Percentiles rank a stretch among this genome's conserved stretches.
phyloP scores from a whole-genome alignment of 2,797 vertebrate species.

The Chiloscyllium punctatum region DNA sequence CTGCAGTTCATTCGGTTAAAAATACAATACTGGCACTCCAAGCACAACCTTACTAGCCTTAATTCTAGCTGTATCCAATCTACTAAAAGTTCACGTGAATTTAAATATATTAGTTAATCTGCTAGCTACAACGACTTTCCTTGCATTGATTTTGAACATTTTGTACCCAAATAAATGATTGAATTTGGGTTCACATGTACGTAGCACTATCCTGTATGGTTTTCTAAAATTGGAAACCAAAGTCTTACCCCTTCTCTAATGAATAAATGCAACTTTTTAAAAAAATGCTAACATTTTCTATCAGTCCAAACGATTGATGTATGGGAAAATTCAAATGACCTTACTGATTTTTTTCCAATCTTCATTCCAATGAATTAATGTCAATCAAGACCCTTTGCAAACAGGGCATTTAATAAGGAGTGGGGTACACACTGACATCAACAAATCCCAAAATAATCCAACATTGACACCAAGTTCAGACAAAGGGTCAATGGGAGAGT shows the following conservation, averaged over 20 bases:
- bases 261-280: not conserved
- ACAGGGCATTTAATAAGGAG: too few relatives aligned
- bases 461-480: not conserved
- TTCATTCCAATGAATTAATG: too few relatives aligned
- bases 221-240: not conserved
- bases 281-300: too few relatives aligned
- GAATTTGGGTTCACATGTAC: not conserved
- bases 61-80: not conserved
- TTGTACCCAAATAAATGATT: not conserved
- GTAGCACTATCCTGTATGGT: too few relatives aligned
- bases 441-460: not conserved
- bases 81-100: not conserved
- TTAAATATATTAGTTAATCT: not conserved
- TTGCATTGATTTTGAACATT: not conserved
- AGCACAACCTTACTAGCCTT: not conserved
- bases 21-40: too few relatives aligned
- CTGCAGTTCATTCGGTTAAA: too few relatives aligned
- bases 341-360: too few relatives aligned
- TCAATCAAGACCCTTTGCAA: not conserved
- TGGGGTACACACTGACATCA: not conserved
- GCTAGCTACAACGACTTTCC: not conserved
- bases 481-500: not conserved
- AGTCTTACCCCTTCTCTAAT: not conserved
- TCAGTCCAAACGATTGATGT: not conserved
- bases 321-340: not conserved